Conservation (phyloP, 2,797 vertebrate species). For the Clangula hyemalis region DNA sequence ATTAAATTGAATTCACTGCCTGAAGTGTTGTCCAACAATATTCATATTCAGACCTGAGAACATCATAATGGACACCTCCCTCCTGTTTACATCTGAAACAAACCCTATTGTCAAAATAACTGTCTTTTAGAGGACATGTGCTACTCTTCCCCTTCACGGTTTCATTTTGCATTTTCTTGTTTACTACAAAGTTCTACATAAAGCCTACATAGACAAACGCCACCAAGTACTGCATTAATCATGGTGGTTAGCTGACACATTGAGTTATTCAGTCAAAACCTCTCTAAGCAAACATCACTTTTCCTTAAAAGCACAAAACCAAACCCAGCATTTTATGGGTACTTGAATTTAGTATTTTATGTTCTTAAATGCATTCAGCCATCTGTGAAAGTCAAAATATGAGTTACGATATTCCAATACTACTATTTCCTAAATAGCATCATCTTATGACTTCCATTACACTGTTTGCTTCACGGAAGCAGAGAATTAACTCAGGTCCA, state of each 20-base stretch:
- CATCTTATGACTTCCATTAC: not conserved
- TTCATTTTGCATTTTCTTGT: not conserved
- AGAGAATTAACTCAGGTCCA: not conserved
- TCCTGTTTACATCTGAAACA: not conserved
- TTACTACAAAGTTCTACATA: not conserved
- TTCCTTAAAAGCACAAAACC: not conserved
- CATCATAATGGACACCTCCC: not conserved
- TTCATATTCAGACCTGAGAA: not conserved
- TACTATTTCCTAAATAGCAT: not conserved
- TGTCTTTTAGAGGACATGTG: not conserved
- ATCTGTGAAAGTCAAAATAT: not conserved
- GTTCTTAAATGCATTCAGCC: not conserved
- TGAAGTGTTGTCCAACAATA: not conserved
- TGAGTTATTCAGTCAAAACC: not conserved
- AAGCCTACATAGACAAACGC: not conserved
- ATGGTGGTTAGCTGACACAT: not conserved
- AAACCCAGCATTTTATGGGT: not conserved
- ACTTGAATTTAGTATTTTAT: not conserved
- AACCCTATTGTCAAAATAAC: not conserved
- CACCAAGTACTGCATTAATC: not conserved
- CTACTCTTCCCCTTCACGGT: not conserved
- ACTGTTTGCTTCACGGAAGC: not conserved
- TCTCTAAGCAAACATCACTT: not conserved
- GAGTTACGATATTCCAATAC: not conserved
- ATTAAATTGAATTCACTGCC: not conserved